These are phyloP conservation scores for Xanthia togata DNA, from an alignment of 2,888 invertebrate species.

Conservation along the genomic window DNA sequence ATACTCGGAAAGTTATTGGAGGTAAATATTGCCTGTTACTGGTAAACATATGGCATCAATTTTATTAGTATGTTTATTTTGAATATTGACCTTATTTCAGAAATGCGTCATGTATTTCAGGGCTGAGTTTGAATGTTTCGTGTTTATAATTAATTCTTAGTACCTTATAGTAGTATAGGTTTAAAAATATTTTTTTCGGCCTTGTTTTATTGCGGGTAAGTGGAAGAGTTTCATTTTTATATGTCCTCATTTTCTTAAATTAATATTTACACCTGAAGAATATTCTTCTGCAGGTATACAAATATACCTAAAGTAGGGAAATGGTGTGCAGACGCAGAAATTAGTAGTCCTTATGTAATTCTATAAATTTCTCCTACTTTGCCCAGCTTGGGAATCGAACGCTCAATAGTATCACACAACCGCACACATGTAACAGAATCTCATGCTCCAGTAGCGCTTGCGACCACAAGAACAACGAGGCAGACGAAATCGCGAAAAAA, in stretches of 20 bases:
- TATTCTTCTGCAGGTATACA: background rate
- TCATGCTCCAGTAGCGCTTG: too few relatives aligned
- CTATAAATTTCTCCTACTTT: background rate
- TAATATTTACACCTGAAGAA: conserved; percentile 3
- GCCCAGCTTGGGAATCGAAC: background rate
- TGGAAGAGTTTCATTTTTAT: background rate
- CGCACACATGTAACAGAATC: too few relatives aligned
- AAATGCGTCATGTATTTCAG: conserved; percentile 39
- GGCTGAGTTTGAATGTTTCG: conserved; percentile 14
- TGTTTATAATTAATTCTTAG: conserved; percentile 2
- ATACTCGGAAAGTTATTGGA: conserved; percentile 13
- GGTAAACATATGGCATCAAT: conserved; percentile 1
- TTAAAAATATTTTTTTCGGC: background rate
- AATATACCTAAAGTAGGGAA: background rate
- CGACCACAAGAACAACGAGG: too few relatives aligned
- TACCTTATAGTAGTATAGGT: too few relatives aligned
- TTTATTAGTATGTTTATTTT: conserved; percentile 14
- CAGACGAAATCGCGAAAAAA: too few relatives aligned
- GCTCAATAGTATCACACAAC: too few relatives aligned
- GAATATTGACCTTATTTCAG: conserved; percentile 37
- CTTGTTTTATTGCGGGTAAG: background rate
- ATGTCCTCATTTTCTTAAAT: background rate
- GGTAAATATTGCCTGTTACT: conserved; percentile 26
- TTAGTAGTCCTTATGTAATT: background rate
- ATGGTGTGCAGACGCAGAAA: too few relatives aligned